Evolutionary conservation across 1,140 invertebrate genomes (phyloP), one percentile per base, ranked within the genome.

Genomic region (Drosophila pseudoobscura): DNA sequence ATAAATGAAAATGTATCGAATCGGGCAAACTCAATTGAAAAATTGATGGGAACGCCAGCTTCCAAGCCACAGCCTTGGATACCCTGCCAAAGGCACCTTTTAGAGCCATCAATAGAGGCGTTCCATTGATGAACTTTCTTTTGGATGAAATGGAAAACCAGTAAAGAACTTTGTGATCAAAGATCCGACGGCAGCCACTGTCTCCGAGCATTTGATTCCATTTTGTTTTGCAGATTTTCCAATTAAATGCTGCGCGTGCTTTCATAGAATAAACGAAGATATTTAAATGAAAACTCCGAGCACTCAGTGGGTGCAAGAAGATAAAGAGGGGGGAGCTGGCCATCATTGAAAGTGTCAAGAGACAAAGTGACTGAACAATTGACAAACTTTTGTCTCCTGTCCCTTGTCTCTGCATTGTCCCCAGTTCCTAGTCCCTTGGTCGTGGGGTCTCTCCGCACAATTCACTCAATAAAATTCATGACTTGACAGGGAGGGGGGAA

Each of bases 381-480:
- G 72, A 44, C 65, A 65, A 54, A 69, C 51, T 24, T 44, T 50
- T 59, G 53, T 44, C 24, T 22, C 7, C 9, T 11, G 35, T 39
- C 35, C 5, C 35, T 13, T 9, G 11, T 20, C 9, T 11, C 35
- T 13, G 3, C 11, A 39, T 11, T 35, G 11, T 39, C 35, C 11
- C 3, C 31, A 11, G 31, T 11, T 0, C 7, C 29, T 29, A 29
- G 6, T 29, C 29, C 29, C 35, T 5, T 39, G 35, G 35, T 39
- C 35, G 4, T 13, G 35, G 11, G 5, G 11, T 20, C 20, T 11
- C 24, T 26, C 24, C 24, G 24, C 24, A 26, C 57, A 39, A 22
- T 45, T 52, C 47, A 41, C 55, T 62, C 71, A 52, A 80, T 66
- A 61, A 80, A 80, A 62, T 65, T 47, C 65, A 80, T 58, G 43